Evolutionary conservation across 2,888 invertebrate species (phyloP), one percentile per base, ranked within the genome.

Genomic region (Drosophila suboccidentalis): DNA sequence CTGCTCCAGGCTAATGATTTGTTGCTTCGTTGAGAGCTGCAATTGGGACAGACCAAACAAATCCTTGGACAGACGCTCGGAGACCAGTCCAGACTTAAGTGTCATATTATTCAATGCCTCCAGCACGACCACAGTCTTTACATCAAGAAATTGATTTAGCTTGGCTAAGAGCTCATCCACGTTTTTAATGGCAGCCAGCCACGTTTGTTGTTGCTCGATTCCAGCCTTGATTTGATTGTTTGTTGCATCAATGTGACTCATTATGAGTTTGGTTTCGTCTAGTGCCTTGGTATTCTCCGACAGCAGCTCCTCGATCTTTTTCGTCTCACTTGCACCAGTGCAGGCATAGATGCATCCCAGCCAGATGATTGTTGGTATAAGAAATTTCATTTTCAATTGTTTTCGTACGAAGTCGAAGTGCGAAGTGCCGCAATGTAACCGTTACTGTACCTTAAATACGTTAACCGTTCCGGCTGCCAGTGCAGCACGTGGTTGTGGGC

Each of bases 371-470:
- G 57, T n/a, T 0, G 57, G 11, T 13, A 64, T 3, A 8, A 54
- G 32, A 65, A 61, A 2, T 47, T 67, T 72, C 82, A 82, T 82
- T 41, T 64, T 13, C 6, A 46, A 51, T 29, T 59, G 80, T 22
- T 62, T 44, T 22, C 19, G 51, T 50, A 29, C 32, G n/a, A 32
- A 54, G 60, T 29, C 26, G 4, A 22, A 22, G 22, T 36, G 41
- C 49, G 41, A 49, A 72, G 62, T 82, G 64, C 61, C 44, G 64
- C 29, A n/a, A 6, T 29, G 13, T 29, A 8, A 15, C 13, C 19
- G 22, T 13, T 43, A 58, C 26, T n/a, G 26, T n/a, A 34, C 32
- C 43, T 87, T 87, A 85, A 75, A 76, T 82, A 87, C 44, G 47
- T 38, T 32, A 26, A 19, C 4, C 8, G 15, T 39, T 32, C 17